These are phyloP conservation scores for Atta colombica DNA, from an alignment of 1,140 invertebrate species.

Conservation along the genomic window DNA sequence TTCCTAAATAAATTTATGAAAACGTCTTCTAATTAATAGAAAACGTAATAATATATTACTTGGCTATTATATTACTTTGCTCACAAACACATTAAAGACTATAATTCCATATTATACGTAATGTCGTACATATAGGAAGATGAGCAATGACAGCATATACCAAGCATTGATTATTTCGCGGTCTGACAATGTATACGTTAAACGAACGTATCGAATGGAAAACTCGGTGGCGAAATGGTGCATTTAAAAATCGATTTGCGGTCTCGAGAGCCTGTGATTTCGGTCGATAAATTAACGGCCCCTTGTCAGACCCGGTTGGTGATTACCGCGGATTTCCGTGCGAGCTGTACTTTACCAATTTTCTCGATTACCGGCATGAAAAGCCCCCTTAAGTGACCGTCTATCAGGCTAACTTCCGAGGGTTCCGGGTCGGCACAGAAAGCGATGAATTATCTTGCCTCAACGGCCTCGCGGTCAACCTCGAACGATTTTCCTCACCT, in stretches of 20 bases:
- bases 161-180: constrained; percentile 36
- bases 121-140: neutral
- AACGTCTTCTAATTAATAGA: neutral
- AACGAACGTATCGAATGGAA: constrained; percentile 65
- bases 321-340: constrained; percentile 71
- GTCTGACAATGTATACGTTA: constrained; percentile 19
- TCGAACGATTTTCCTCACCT: constrained; percentile 64
- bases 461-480: constrained; percentile 15
- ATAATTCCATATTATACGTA: neutral
- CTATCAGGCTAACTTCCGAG: constrained; percentile 61
- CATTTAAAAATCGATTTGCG: constrained; percentile 76
- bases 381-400: constrained; percentile 71
- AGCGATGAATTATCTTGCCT: constrained; percentile 57
- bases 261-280: constrained; percentile 76
- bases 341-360: constrained; percentile 77
- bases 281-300: constrained; percentile 78
- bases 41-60: neutral
- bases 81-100: neutral
- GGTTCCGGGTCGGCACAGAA: constrained; percentile 54
- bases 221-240: constrained; percentile 69
- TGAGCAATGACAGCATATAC: constrained; percentile 2
- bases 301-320: constrained; percentile 57
- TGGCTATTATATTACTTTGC: neutral
- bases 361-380: constrained; percentile 78
- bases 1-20: neutral